Evolutionary conservation across 2,797 vertebrate genomes (phyloP), one percentile per base, ranked within the genome.

Genomic region (Helicolenus hilgendorfi): DNA sequence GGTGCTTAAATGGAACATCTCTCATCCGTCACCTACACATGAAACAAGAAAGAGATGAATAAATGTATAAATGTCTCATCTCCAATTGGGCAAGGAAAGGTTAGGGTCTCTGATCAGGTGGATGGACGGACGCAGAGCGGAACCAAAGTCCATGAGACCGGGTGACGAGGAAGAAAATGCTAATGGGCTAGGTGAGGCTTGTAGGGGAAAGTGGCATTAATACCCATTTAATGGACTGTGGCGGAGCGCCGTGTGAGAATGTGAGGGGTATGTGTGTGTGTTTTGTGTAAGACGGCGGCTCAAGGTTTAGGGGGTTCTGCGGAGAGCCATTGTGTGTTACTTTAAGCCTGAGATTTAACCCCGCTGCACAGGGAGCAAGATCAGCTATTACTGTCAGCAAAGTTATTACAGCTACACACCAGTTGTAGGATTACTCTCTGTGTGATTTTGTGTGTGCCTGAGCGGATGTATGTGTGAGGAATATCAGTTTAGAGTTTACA

Each of bases 161-260:
- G 63, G 33, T 20, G 27, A 74, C 11, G 26, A 29, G 63, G 7
- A 31, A 67, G 14, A 13, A 80, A 38, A 84, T 77, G 83, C 77
- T 83, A 89, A 90, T 91, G 70, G 60, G 5, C 26, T 55, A 92
- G 85, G 78, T 90, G 71, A 90, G 24, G 73, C 72, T 82, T 85
- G 72, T 58, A 85, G 20, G 69, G 72, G 63, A 83, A 88, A 85
- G 88, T 31, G 63, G 84, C 74, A 86, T 92, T 92, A 92, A 92
- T 83, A 87, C 22, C 79, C 36, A 45, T 93, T 95, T 95, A 94
- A 96, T 93, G 83, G 86, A 93, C 81, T 95, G 90, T 86, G 79
- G 82, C 70, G 22, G 78, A 83, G 65, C 20, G 3, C 70, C 5
- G 64, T 14, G 72, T 35, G 63, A 65, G 63, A 69, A 77, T 70